Conservation (phyloP, 2,113 vertebrate species). For the Microtus oregoni region DNA sequence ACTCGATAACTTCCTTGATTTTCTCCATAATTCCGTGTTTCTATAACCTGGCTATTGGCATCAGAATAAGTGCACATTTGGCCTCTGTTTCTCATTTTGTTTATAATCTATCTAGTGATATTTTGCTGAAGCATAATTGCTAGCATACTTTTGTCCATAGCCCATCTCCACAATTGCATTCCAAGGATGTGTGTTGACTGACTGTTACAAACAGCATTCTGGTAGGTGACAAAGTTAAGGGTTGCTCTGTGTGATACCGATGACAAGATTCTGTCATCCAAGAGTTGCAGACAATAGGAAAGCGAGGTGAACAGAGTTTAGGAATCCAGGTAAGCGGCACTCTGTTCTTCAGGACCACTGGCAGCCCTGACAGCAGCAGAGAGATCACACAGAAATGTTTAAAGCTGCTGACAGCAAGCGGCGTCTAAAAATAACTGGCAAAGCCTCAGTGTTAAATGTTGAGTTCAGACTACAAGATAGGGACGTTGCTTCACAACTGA, state of each 20-base stretch:
- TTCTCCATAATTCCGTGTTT: neutral
- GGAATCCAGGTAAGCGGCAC: neutral
- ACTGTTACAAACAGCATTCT: neutral
- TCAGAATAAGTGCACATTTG: neutral
- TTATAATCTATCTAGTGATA: neutral
- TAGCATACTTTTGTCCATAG: neutral
- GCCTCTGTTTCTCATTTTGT: neutral
- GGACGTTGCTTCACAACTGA: neutral
- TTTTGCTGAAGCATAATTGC: neutral
- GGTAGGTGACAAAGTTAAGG: slow-evolving; percentile 32
- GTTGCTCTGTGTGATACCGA: neutral
- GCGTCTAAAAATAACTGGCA: neutral
- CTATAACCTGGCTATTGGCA: neutral
- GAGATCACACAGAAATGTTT: slow-evolving; percentile 6
- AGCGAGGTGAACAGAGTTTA: neutral
- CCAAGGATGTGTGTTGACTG: neutral
- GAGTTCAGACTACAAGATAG: neutral
- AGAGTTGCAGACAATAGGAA: neutral
- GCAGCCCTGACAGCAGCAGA: neutral
- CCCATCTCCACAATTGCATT: neutral
- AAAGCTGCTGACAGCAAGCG: neutral
- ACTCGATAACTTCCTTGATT: neutral
- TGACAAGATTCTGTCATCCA: slow-evolving; percentile 39
- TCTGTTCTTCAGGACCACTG: neutral
- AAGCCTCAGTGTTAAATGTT: slow-evolving; percentile 35